phyloP scores from a whole-genome alignment of 2,113 vertebrate species.

The Onychostruthus taczanowskii region DNA sequence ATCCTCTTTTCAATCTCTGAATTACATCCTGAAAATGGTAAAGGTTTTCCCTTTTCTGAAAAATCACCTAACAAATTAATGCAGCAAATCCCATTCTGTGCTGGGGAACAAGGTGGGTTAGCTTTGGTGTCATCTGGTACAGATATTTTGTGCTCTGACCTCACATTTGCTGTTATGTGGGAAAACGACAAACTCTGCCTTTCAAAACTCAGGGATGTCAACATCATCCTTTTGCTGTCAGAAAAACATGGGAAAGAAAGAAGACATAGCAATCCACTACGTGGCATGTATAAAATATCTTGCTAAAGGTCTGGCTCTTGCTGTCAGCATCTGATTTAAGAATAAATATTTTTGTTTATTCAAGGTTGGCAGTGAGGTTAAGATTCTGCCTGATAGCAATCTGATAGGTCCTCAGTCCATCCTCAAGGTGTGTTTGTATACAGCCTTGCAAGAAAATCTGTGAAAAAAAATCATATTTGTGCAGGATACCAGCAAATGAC shows the following conservation, averaged over 20 bases:
- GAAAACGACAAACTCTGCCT: not conserved
- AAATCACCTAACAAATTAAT: not conserved
- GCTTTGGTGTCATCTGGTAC: not conserved
- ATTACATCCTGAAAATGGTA: not conserved
- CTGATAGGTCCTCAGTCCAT: not conserved
- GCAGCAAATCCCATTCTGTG: not conserved
- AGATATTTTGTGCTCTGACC: not conserved
- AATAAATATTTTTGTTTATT: not conserved
- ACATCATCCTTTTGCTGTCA: not conserved
- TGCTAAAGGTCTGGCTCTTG: not conserved
- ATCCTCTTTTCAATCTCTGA: not conserved
- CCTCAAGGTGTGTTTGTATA: not conserved
- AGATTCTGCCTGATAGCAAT: not conserved
- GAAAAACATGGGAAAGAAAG: not conserved
- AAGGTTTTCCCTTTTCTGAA: not conserved
- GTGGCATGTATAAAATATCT: not conserved
- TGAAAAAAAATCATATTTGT: conserved; percentile 36
- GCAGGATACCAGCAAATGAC: conserved; percentile 10
- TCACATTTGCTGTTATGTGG: not conserved
- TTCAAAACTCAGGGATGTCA: not conserved
- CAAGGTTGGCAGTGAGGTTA: not conserved
- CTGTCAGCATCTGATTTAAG: not conserved
- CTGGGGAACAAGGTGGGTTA: not conserved
- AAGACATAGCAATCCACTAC: not conserved
- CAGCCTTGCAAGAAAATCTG: conserved; percentile 21